Evolutionary conservation across 64 coral and sea anemone species (phyloP).

Genomic region (Dendrophyllia cribrosa): DNA sequence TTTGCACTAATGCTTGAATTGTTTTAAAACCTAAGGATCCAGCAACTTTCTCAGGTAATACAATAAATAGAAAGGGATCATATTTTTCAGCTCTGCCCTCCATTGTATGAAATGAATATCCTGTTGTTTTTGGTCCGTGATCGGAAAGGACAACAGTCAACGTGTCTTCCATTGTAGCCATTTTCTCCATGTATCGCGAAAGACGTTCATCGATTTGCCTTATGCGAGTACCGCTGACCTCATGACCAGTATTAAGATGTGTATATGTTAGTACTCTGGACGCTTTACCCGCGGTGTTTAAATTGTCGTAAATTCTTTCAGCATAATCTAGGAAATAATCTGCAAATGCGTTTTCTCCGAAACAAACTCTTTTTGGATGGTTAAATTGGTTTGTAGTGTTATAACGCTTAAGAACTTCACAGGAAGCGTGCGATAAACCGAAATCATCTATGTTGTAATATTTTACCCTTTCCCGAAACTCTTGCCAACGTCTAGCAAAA

Average conservation of each 20-base stretch:
- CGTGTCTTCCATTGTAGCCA: constrained; percentile 73
- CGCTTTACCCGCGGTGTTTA: not conserved
- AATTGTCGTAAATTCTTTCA: constrained; percentile 44
- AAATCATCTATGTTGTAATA: constrained; percentile 73
- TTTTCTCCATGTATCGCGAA: constrained; percentile 58
- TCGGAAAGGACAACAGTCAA: constrained; percentile 89
- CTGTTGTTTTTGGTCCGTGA: constrained; percentile 88
- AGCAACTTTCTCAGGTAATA: constrained; percentile 74
- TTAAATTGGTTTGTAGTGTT: constrained; percentile 85
- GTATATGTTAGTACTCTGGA: constrained; percentile 83
- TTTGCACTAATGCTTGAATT: constrained; percentile 60
- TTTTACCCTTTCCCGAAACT: constrained; percentile 48
- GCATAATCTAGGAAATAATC: constrained; percentile 82
- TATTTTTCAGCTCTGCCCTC: constrained; percentile 88
- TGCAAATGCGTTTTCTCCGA: constrained; percentile 61
- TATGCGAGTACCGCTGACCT: constrained; percentile 77
- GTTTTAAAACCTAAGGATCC: constrained; percentile 39
- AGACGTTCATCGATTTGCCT: constrained; percentile 76
- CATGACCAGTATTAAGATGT: constrained; percentile 83
- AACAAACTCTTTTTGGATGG: constrained; percentile 74
- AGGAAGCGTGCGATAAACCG: constrained; percentile 79
- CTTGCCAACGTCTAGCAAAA: constrained; percentile 67
- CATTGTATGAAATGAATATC: constrained; percentile 72
- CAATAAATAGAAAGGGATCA: constrained; percentile 89
- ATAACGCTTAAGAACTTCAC: constrained; percentile 78